phyloP scores from a whole-genome alignment of 2,888 invertebrate genomes.

The Agrenia bidenticulata region DNA sequence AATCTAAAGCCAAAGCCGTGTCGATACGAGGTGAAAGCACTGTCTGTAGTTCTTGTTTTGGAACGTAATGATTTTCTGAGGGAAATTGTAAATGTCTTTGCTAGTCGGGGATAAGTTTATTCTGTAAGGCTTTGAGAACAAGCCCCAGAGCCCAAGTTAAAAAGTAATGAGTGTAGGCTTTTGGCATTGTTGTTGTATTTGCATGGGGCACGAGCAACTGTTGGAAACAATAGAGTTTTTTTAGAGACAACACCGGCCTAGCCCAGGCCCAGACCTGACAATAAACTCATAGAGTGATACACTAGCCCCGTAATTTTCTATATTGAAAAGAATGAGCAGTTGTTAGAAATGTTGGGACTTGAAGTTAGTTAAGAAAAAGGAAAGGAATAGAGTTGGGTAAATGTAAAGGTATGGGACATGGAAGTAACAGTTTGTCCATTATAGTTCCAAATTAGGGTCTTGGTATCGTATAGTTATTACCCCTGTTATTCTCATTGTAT shows the following conservation, averaged over 20 bases:
- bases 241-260: background rate
- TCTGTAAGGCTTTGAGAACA: no score
- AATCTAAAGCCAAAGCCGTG: no score
- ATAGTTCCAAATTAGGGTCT: conserved; percentile 45
- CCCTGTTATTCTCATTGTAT: conserved; percentile 31
- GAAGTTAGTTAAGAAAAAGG: conserved; percentile 5
- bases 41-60: no score
- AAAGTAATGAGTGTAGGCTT: no score
- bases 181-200: no score
- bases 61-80: no score
- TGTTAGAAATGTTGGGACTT: background rate
- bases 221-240: conserved; percentile 1
- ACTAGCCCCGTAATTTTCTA: background rate
- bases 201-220: no score
- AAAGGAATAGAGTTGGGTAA: background rate
- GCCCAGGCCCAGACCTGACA: background rate
- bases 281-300: background rate
- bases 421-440: conserved; percentile 46
- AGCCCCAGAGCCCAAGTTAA: no score
- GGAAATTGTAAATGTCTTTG: no score
- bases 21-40: no score
- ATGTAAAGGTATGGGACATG: conserved; percentile 3
- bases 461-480: conserved; percentile 47
- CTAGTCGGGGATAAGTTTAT: no score
- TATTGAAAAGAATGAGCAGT: conserved; percentile 7